phyloP scores from a whole-genome alignment of 2,797 vertebrate genomes.

The Fratercula arctica region DNA sequence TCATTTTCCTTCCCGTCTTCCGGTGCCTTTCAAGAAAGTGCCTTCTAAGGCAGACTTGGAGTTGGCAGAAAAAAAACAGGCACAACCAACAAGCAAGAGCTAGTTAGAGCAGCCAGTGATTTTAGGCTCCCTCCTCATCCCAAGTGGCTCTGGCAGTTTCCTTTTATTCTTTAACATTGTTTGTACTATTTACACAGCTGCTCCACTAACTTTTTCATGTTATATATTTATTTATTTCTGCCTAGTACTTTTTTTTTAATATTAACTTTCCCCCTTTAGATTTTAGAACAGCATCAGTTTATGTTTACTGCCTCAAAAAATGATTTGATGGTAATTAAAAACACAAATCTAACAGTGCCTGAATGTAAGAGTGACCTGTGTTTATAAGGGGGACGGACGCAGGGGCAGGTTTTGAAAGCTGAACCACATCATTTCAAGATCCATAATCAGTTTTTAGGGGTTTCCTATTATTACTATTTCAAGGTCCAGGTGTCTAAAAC shows the following conservation, averaged over 20 bases:
- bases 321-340: constrained; percentile 57
- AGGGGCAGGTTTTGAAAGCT: constrained; percentile 48
- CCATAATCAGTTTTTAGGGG: background rate
- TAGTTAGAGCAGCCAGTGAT: background rate
- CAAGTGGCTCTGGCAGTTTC: constrained; percentile 46
- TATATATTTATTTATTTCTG: constrained; percentile 68
- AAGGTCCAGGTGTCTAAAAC: constrained; percentile 28
- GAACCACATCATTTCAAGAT: background rate
- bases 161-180: constrained; percentile 66
- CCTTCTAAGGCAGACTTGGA: background rate
- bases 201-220: constrained; percentile 33
- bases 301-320: constrained; percentile 57
- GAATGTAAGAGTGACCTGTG: background rate
- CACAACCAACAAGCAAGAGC: background rate
- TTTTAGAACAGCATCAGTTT: constrained; percentile 58
- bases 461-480: constrained; percentile 23
- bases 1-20: constrained; percentile 46
- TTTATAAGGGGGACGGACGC: background rate
- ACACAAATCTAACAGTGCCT: constrained; percentile 51
- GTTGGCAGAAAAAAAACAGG: background rate
- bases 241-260: constrained; percentile 42
- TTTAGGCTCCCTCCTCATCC: constrained; percentile 50
- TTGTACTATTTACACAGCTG: constrained; percentile 74
- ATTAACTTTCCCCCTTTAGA: constrained; percentile 51
- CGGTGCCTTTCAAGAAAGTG: background rate